Evolutionary conservation across 1,140 invertebrate genomes (phyloP).

Genomic region (Rhyacophila brunnea): DNA sequence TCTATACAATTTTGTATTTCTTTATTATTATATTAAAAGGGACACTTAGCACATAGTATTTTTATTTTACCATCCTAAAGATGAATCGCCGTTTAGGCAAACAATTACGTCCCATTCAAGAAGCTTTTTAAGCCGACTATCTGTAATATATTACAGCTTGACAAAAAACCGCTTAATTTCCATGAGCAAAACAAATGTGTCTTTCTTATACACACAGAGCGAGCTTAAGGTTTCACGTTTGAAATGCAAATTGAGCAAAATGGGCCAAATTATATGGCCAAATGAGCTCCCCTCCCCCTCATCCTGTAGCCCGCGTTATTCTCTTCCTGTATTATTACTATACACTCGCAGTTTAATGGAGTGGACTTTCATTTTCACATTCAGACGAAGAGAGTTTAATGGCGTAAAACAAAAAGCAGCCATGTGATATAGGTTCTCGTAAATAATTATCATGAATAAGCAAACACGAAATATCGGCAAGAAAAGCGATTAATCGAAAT

Average conservation of each 20-base stretch:
- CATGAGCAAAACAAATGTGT: neutral
- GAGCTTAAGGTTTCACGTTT: constrained; percentile 18
- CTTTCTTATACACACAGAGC: neutral
- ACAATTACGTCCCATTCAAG: too few species aligned
- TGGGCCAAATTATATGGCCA: constrained; percentile 32
- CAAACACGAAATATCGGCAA: too few species aligned
- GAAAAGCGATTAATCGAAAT: too few species aligned
- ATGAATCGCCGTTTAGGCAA: too few species aligned
- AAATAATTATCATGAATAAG: too few species aligned
- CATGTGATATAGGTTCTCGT: too few species aligned
- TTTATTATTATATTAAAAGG: too few species aligned
- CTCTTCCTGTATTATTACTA: constrained; percentile 14
- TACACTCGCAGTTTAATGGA: constrained; percentile 10
- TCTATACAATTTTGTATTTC: too few species aligned
- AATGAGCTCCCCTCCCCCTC: constrained; percentile 20
- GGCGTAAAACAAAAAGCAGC: constrained; percentile 3
- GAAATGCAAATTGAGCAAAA: constrained; percentile 34
- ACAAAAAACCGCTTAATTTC: neutral
- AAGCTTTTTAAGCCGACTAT: too few species aligned
- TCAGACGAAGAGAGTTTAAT: constrained; percentile 1
- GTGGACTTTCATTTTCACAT: neutral
- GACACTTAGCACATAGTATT: too few species aligned
- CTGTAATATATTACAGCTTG: neutral
- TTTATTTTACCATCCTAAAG: too few species aligned
- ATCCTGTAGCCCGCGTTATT: constrained; percentile 16